Conservation (phyloP, 2,888 invertebrate species). For the Hemicrepidius hirtus region DNA sequence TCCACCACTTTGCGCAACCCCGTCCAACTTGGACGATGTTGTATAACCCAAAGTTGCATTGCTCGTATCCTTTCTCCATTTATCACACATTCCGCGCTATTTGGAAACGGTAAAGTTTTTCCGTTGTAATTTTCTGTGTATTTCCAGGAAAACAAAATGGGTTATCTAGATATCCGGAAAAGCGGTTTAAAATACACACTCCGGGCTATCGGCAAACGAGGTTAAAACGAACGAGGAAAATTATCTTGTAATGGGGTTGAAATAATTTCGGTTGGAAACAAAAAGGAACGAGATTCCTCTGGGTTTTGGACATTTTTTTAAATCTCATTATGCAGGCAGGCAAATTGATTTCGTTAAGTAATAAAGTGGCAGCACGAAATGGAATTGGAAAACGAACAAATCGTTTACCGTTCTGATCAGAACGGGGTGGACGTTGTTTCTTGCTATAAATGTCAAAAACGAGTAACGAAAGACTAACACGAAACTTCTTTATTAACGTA, state of each 20-base stretch:
- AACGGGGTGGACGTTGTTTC: too few relatives aligned
- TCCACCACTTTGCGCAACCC: slow-evolving; percentile 9
- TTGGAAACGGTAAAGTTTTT: too few relatives aligned
- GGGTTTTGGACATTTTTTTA: slow-evolving; percentile 9
- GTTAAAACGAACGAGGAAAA: slow-evolving; percentile 21
- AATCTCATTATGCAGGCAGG: background rate
- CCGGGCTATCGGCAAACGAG: slow-evolving; percentile 7
- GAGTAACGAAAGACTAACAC: too few relatives aligned
- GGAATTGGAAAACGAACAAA: too few relatives aligned
- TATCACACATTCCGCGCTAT: background rate
- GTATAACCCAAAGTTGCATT: too few relatives aligned
- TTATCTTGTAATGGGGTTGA: slow-evolving; percentile 20
- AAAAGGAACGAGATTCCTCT: background rate
- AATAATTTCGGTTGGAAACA: slow-evolving; percentile 19
- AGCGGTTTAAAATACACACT: background rate
- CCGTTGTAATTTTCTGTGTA: too few relatives aligned
- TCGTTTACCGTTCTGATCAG: too few relatives aligned
- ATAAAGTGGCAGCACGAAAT: background rate
- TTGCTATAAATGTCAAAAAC: too few relatives aligned
- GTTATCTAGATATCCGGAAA: background rate
- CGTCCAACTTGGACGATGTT: background rate
- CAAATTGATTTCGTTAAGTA: slow-evolving; percentile 24
- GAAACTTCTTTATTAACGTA: too few relatives aligned
- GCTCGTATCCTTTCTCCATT: slow-evolving; percentile 10
- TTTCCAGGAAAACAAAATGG: background rate